Evolutionary conservation across 2,888 invertebrate species (phyloP).

Genomic region (Meiosimyza platycephala): DNA sequence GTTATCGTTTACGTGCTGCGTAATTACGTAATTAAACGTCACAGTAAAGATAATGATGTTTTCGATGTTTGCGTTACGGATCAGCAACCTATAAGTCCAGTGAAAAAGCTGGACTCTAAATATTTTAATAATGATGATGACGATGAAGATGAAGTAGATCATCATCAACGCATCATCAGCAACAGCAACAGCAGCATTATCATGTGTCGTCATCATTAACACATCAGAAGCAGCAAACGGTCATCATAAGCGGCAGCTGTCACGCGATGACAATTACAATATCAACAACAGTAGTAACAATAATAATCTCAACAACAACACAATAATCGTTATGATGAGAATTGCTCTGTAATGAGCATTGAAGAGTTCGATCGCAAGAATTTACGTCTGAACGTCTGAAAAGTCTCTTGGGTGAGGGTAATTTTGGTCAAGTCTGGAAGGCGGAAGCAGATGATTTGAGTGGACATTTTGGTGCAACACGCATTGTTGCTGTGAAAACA

Average conservation of each 20-base stretch:
- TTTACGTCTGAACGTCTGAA: slow-evolving; percentile 79
- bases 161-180: slow-evolving; percentile 45
- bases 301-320: slow-evolving; percentile 41
- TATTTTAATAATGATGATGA: slow-evolving; percentile 50
- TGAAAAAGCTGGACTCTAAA: slow-evolving; percentile 62
- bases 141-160: slow-evolving; percentile 54
- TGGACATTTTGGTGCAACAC: slow-evolving; percentile 80
- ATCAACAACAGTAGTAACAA: slow-evolving; percentile 22
- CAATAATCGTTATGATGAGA: slow-evolving; percentile 56
- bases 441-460: slow-evolving; percentile 85
- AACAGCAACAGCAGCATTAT: slow-evolving; percentile 30
- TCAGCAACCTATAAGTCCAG: slow-evolving; percentile 67
- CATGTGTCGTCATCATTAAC: slow-evolving; percentile 7
- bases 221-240: background rate
- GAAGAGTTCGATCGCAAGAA: slow-evolving; percentile 83
- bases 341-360: slow-evolving; percentile 61
- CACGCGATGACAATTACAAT: slow-evolving; percentile 52
- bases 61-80: slow-evolving; percentile 75
- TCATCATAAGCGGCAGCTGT: slow-evolving; percentile 21
- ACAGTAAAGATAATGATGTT: slow-evolving; percentile 68
- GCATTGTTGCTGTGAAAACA: slow-evolving; percentile 87
- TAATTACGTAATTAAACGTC: slow-evolving; percentile 69
- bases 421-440: slow-evolving; percentile 90
- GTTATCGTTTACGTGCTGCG: slow-evolving; percentile 72
- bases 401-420: slow-evolving; percentile 84